Evolutionary conservation across 1,140 invertebrate genomes (phyloP), one percentile per base, ranked within the genome.

Genomic region (Eriosoma lanigerum): DNA sequence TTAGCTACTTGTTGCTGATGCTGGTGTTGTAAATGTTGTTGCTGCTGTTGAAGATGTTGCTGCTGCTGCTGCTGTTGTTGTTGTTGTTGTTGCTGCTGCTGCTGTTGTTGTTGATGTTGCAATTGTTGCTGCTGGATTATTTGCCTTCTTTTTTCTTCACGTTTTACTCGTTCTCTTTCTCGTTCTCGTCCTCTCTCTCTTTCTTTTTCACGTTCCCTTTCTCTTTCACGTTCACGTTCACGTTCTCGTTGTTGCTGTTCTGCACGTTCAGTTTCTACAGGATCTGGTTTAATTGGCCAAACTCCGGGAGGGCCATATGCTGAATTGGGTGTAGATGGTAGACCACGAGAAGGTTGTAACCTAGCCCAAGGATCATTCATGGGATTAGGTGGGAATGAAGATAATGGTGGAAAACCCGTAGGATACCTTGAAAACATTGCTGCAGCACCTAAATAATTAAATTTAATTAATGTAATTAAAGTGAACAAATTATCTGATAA

Each of bases 351-450:
- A 58, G 60, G 50, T 32, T 70, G 85, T 85, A 87, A 91, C 90
- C 92, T 90, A 64, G 91, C 89, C 81, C 91, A 85, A 64, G 86
- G 86, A 83, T 88, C 86, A 70, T 88, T 87, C 75, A 83, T 82
- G 24, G 85, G 86, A 26, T 85, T 83, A 9, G 86, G 88, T 44
- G 90, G 88, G 84, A 92, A 93, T 70, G 90, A 89, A 10, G 92
- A 89, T 68, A 93, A 87, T 29, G 89, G 87, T 75, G 91, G 89
- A 54, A 90, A 87, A 84, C 89, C 89, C 9, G 89, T 86, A 6
- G 85, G 91, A 87, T 93, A 94, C 70, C 93, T 89, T 44, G 89
- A 91, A 85, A 94, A 94, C 54, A 92, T 86, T 83, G 88, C 89
- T 87, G 84, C 62, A 85, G 84, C 62, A 72, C 62, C 60, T 48